Evolutionary conservation across 2,888 invertebrate species (phyloP).

Genomic region (Arctia plantaginis): DNA sequence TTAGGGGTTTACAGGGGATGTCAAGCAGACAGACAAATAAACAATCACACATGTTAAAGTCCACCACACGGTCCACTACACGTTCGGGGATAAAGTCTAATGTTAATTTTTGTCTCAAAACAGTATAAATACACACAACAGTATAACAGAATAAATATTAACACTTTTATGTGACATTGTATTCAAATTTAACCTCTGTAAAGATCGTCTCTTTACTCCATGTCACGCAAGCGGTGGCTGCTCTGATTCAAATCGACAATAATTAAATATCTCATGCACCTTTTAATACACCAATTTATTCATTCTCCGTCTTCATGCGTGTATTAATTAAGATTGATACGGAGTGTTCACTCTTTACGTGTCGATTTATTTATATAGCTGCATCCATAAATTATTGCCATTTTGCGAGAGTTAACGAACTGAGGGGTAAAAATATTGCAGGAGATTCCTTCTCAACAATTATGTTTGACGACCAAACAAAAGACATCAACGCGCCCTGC

Average conservation of each 20-base stretch:
- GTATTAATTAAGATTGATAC: slow-evolving; percentile 84
- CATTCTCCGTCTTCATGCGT: slow-evolving; percentile 65
- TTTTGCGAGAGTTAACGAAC: slow-evolving; percentile 63
- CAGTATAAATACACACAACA: too few relatives aligned
- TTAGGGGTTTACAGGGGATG: neutral
- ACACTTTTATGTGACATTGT: slow-evolving; percentile 51
- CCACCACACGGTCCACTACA: too few relatives aligned
- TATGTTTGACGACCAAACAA: slow-evolving; percentile 66
- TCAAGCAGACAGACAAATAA: too few relatives aligned
- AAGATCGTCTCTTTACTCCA: slow-evolving; percentile 69
- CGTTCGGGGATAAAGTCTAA: too few relatives aligned
- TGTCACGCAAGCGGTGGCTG: slow-evolving; percentile 78
- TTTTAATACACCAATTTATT: slow-evolving; percentile 83
- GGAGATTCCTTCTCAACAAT: slow-evolving; percentile 53
- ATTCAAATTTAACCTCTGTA: slow-evolving; percentile 60
- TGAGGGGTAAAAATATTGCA: slow-evolving; percentile 47
- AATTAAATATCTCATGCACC: slow-evolving; percentile 83
- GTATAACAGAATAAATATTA: neutral
- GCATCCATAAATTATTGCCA: slow-evolving; percentile 62
- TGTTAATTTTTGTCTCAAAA: too few relatives aligned
- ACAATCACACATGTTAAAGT: too few relatives aligned
- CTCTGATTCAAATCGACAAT: slow-evolving; percentile 78
- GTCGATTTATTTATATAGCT: slow-evolving; percentile 58
- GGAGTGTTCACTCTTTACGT: slow-evolving; percentile 68
- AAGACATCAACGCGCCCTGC: slow-evolving; percentile 76